These are phyloP conservation scores for Danio tinwini DNA, from an alignment of 2,797 vertebrate species.

Conservation along the genomic window DNA sequence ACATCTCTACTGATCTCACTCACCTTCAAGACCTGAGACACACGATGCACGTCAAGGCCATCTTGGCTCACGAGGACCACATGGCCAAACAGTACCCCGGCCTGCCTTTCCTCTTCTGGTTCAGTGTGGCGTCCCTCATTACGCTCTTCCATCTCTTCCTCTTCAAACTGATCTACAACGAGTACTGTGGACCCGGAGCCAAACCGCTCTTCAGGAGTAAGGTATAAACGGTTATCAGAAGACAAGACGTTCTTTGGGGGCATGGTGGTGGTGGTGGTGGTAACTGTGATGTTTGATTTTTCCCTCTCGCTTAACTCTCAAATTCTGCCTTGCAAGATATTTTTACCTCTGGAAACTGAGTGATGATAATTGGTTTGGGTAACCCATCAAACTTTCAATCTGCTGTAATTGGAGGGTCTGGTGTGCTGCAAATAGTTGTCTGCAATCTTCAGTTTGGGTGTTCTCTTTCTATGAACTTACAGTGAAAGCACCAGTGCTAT, in stretches of 20 bases:
- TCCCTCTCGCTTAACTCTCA: conserved; percentile 25
- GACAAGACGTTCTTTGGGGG: not conserved
- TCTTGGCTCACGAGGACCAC: conserved; percentile 97
- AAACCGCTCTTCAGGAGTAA: conserved; percentile 98
- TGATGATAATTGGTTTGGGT: conserved; percentile 28
- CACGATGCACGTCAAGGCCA: conserved; percentile 94
- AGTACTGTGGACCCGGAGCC: conserved; percentile 96
- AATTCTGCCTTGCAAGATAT: conserved; percentile 38
- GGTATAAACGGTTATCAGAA: conserved; percentile 79
- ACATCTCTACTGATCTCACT: conserved; percentile 92
- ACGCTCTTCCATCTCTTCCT: conserved; percentile 97
- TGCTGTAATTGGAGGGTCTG: conserved; percentile 32
- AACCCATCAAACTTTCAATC: conserved; percentile 22
- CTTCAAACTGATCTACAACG: conserved; percentile 99
- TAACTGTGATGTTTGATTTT: conserved; percentile 39
- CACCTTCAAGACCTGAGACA: conserved; percentile 95
- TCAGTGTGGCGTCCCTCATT: conserved; percentile 97
- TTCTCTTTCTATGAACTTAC: conserved; percentile 21
- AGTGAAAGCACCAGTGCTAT: conserved; percentile 57
- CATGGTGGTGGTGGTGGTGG: conserved; percentile 1
- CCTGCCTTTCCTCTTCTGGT: conserved; percentile 97
- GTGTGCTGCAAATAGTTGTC: conserved; percentile 12
- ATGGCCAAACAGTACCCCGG: conserved; percentile 97
- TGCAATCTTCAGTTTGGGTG: conserved; percentile 36
- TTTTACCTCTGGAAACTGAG: conserved; percentile 40